A percentile compares a stretch with the other conserved stretches of the same genome.
Conservation (phyloP, 30 jellyfish, hydroid and myxozoan genomes). For the Aurelia coerulea region DNA sequence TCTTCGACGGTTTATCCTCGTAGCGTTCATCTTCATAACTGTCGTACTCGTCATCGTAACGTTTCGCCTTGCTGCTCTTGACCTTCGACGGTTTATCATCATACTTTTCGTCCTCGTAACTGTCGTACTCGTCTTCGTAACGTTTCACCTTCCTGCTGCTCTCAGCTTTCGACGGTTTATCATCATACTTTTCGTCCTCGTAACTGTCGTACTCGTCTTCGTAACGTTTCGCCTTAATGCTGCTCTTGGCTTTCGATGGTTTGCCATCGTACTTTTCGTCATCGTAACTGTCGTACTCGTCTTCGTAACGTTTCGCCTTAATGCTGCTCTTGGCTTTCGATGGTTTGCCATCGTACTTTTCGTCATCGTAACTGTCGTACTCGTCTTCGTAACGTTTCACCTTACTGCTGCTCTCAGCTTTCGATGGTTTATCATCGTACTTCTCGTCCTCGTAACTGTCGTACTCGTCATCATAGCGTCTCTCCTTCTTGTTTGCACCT, state of each 20-base stretch:
- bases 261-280: not conserved
- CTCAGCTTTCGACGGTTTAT: not conserved
- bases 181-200: not conserved
- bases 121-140: not conserved
- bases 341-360: not conserved
- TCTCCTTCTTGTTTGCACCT: not conserved
- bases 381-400: not conserved
- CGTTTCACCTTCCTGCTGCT: not conserved
- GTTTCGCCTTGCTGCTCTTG: constrained; percentile 7
- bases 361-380: constrained; percentile 34
- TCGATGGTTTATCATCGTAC: not conserved
- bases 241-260: not conserved
- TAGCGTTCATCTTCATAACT: constrained; percentile 3
- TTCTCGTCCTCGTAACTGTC: constrained; percentile 20
- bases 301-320: not conserved
- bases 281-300: not conserved
- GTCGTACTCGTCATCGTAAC: constrained; percentile 21
- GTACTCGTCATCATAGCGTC: constrained; percentile 7
- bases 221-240: not conserved
- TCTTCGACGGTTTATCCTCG: constrained; percentile 24
- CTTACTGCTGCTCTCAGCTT: not conserved
- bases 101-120: constrained; percentile 15
- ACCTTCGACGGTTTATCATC: not conserved
- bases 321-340: not conserved
- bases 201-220: constrained; percentile 6